These are phyloP conservation scores for Melanotaenia parkinsoni DNA, from an alignment of 2,797 vertebrate genomes.

Conservation along the genomic window DNA sequence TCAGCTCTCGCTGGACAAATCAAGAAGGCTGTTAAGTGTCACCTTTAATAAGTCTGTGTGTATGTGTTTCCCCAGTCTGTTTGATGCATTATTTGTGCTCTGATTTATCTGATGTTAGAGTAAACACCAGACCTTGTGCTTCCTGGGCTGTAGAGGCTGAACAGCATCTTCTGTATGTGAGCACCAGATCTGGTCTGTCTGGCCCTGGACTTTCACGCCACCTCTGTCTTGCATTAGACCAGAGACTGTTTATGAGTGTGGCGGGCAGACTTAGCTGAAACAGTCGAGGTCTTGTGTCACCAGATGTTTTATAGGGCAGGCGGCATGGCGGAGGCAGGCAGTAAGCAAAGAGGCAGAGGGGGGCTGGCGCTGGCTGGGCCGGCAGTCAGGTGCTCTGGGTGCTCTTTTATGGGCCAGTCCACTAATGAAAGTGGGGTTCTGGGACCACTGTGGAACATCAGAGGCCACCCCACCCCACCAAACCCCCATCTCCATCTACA, in stretches of 20 bases:
- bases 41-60: slow-evolving; percentile 52
- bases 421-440: slow-evolving; percentile 89
- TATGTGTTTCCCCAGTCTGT: slow-evolving; percentile 42
- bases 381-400: slow-evolving; percentile 87
- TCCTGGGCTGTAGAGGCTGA: slow-evolving; percentile 39
- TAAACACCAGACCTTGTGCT: slow-evolving; percentile 59
- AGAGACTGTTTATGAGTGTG: slow-evolving; percentile 72
- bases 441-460: slow-evolving; percentile 90
- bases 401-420: slow-evolving; percentile 86
- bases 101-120: slow-evolving; percentile 68
- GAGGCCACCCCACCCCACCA: slow-evolving; percentile 88
- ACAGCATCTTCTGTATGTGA: slow-evolving; percentile 30
- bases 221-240: slow-evolving; percentile 76
- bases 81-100: slow-evolving; percentile 77
- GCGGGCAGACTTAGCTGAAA: slow-evolving; percentile 69
- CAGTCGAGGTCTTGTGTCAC: slow-evolving; percentile 79
- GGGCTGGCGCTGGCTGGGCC: slow-evolving; percentile 80
- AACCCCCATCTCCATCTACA: slow-evolving; percentile 81
- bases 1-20: slow-evolving; percentile 56
- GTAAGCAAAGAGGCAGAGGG: slow-evolving; percentile 55
- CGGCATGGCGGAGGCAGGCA: slow-evolving; percentile 71
- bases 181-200: slow-evolving; percentile 45
- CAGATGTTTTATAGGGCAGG: slow-evolving; percentile 79
- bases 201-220: slow-evolving; percentile 52
- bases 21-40: slow-evolving; percentile 57